phyloP scores from a whole-genome alignment of 2,888 invertebrate genomes.

The Diloba caeruleocephala region DNA sequence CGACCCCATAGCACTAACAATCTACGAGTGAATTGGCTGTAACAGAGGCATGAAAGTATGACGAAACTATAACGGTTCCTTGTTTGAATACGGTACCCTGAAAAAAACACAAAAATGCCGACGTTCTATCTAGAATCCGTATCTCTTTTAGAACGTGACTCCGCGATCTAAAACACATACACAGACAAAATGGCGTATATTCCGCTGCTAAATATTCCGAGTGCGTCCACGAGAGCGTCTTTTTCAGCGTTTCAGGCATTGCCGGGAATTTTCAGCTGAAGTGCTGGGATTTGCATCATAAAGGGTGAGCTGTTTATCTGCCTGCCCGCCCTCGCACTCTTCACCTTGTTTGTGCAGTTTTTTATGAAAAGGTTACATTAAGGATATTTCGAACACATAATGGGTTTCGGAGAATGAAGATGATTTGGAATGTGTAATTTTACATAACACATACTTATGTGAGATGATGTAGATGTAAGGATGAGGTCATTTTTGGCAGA shows the following conservation, averaged over 20 bases:
- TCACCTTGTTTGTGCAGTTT: slow-evolving; percentile 54
- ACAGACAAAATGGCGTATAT: slow-evolving; percentile 44
- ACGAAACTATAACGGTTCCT: too few species aligned
- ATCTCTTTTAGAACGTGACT: slow-evolving; percentile 44
- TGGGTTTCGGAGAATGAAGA: too few species aligned
- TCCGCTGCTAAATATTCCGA: slow-evolving; percentile 55
- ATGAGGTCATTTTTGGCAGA: too few species aligned
- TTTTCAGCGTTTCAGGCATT: slow-evolving; percentile 60
- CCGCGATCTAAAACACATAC: slow-evolving; percentile 46
- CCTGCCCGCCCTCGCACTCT: slow-evolving; percentile 25
- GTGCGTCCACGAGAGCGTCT: slow-evolving; percentile 58
- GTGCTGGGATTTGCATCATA: slow-evolving; percentile 64
- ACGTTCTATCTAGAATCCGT: slow-evolving; percentile 33
- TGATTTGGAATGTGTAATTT: too few species aligned
- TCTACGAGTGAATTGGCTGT: too few species aligned
- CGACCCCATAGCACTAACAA: too few species aligned
- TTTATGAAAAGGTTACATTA: slow-evolving; percentile 56
- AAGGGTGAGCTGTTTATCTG: slow-evolving; percentile 52
- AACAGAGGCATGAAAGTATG: too few species aligned
- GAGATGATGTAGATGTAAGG: too few species aligned
- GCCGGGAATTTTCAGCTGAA: slow-evolving; percentile 61
- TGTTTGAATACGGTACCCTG: too few species aligned
- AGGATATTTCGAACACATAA: too few species aligned
- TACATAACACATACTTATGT: slow-evolving; percentile 13
- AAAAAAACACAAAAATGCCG: slow-evolving; percentile 18